A percentile compares a stretch with the other conserved stretches of the same genome.
These are phyloP conservation scores for Centrocercus urophasianus DNA, from an alignment of 2,113 vertebrate genomes.

Conservation along the genomic window DNA sequence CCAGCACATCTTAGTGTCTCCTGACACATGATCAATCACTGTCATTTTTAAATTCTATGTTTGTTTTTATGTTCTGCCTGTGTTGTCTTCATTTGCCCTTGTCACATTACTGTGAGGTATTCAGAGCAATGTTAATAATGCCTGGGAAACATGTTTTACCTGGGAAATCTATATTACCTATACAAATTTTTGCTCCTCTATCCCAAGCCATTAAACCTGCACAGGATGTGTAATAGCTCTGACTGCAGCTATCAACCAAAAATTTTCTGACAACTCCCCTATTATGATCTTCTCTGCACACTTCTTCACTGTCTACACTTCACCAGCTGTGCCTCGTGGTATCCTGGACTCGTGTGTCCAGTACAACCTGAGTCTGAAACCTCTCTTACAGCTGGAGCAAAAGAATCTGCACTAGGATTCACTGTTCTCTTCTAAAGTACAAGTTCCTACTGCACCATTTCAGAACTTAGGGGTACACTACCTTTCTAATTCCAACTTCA, in stretches of 20 bases:
- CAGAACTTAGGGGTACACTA: not conserved
- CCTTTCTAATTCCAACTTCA: not conserved
- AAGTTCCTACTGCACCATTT: not conserved
- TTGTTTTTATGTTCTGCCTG: not conserved
- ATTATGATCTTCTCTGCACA: not conserved
- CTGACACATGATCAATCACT: not conserved
- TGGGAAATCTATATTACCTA: not conserved
- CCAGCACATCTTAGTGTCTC: not conserved
- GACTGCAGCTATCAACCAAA: not conserved
- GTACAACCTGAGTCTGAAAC: not conserved
- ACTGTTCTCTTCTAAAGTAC: not conserved
- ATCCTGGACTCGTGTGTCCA: not conserved
- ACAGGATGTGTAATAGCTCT: not conserved
- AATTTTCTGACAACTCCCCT: not conserved
- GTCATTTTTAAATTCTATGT: not conserved
- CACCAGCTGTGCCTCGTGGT: not conserved
- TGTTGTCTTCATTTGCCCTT: not conserved
- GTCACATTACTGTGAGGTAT: not conserved
- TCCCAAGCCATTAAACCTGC: not conserved
- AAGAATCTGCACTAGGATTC: not conserved
- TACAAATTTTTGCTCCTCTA: not conserved
- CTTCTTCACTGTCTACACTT: not conserved
- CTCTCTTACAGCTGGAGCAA: not conserved
- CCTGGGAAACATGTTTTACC: not conserved
- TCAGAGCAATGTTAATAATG: not conserved